A percentile compares a stretch with the other conserved stretches of the same genome.
Conservation (phyloP, 1,140 invertebrate species). For the Meteorus sp. region DNA sequence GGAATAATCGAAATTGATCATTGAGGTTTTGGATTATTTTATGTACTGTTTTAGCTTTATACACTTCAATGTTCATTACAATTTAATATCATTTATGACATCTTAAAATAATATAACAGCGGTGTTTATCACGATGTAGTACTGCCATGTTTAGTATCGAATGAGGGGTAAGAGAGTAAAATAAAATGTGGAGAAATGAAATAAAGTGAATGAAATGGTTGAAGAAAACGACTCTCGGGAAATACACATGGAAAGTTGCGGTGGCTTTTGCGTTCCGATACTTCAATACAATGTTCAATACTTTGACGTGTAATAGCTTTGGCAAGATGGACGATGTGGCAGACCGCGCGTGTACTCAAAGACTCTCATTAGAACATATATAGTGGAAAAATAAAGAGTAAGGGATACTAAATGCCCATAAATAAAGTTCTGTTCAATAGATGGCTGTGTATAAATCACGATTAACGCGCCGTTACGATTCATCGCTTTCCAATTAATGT, state of each 20-base stretch:
- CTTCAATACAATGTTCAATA: too few species aligned
- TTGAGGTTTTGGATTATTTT: too few species aligned
- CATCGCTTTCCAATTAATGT: conserved; percentile 17
- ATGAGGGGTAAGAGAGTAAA: not conserved
- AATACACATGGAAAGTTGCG: too few species aligned
- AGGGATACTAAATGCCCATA: not conserved
- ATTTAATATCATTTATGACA: too few species aligned
- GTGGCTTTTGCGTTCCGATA: too few species aligned
- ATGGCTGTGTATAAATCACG: conserved; percentile 14
- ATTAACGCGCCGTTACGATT: conserved; percentile 12
- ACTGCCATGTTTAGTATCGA: not conserved
- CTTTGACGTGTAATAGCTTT: not conserved
- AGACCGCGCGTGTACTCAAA: conserved; percentile 3
- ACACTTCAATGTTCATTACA: too few species aligned
- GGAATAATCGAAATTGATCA: not conserved
- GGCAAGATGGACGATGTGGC: conserved; percentile 3
- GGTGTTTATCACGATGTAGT: conserved; percentile 6
- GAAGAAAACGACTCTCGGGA: too few species aligned
- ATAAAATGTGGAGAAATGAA: not conserved
- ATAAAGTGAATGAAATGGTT: not conserved
- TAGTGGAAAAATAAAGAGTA: too few species aligned
- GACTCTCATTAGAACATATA: not conserved
- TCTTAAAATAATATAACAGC: conserved; percentile 10
- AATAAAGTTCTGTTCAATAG: conserved; percentile 8
- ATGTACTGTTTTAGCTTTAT: too few species aligned